These are phyloP conservation scores for Drosophila mayri DNA, from an alignment of 1,140 invertebrate species.

Conservation along the genomic window DNA sequence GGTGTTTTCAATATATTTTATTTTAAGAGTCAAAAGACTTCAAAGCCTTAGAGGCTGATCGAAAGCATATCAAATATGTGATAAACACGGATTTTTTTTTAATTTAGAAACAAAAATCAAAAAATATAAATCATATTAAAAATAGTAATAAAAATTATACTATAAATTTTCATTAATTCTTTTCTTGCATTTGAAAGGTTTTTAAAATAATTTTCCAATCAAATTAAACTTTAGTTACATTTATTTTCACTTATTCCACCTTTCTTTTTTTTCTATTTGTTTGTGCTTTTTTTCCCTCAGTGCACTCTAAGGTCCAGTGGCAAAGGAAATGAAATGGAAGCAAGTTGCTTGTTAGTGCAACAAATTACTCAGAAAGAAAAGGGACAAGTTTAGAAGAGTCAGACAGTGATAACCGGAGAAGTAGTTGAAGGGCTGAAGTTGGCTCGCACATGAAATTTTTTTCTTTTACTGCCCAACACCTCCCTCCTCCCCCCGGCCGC, in stretches of 20 bases:
- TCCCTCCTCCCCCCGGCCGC: neutral
- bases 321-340: slow-evolving; percentile 65
- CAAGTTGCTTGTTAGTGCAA: slow-evolving; percentile 74
- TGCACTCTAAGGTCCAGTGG: slow-evolving; percentile 25
- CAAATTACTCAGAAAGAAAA: slow-evolving; percentile 68
- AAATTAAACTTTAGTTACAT: too few relatives aligned
- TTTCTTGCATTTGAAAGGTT: too few relatives aligned
- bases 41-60: neutral
- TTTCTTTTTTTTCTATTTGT: too few relatives aligned
- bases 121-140: too few relatives aligned
- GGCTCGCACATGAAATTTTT: slow-evolving; percentile 29
- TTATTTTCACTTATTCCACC: too few relatives aligned
- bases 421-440: neutral
- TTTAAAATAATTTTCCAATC: too few relatives aligned
- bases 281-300: neutral
- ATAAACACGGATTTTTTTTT: too few relatives aligned
- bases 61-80: neutral
- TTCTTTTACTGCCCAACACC: neutral
- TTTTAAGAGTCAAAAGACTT: too few relatives aligned
- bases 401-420: slow-evolving; percentile 5
- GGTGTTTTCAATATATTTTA: fast-evolving
- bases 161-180: too few relatives aligned
- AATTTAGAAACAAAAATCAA: too few relatives aligned
- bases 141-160: too few relatives aligned
- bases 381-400: slow-evolving; percentile 21